Percentiles rank a stretch among this genome's conserved stretches.
Evolutionary conservation across 2,113 vertebrate species (phyloP).

Genomic region (Malurus elegans): DNA sequence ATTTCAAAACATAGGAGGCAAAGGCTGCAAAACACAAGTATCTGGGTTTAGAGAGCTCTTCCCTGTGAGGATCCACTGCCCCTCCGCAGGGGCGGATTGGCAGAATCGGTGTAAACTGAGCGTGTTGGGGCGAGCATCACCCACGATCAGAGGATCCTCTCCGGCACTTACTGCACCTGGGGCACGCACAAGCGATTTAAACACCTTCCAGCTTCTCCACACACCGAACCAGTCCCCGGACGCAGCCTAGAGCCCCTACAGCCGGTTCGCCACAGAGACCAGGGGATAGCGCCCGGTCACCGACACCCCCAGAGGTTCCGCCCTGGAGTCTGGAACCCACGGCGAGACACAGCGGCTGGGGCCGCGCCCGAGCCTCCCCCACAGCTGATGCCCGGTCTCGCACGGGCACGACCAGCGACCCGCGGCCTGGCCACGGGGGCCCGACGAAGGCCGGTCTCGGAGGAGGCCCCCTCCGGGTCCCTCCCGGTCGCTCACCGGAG

Average conservation of each 20-base stretch:
- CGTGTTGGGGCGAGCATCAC: rapidly evolving
- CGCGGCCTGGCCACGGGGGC: neutral
- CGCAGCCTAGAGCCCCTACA: neutral
- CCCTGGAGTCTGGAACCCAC: neutral
- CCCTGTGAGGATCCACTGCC: rapidly evolving
- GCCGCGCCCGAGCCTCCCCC: neutral
- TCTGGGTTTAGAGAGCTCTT: neutral
- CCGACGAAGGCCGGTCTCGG: neutral
- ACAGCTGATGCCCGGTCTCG: neutral
- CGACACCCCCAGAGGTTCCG: too few relatives aligned
- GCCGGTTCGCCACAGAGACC: neutral
- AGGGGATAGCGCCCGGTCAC: neutral
- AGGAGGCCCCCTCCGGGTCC: neutral
- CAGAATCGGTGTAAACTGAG: rapidly evolving
- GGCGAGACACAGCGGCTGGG: neutral
- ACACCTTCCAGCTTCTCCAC: neutral
- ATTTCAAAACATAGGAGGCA: too few relatives aligned
- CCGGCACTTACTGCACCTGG: neutral
- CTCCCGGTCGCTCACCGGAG: neutral
- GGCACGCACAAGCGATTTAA: neutral
- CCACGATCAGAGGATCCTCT: neutral
- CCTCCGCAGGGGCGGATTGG: neutral
- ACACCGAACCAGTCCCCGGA: neutral
- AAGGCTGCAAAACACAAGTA: neutral
- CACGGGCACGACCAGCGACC: neutral